Conservation (phyloP, 2,888 invertebrate species). For the Leucoptera coffeella region DNA sequence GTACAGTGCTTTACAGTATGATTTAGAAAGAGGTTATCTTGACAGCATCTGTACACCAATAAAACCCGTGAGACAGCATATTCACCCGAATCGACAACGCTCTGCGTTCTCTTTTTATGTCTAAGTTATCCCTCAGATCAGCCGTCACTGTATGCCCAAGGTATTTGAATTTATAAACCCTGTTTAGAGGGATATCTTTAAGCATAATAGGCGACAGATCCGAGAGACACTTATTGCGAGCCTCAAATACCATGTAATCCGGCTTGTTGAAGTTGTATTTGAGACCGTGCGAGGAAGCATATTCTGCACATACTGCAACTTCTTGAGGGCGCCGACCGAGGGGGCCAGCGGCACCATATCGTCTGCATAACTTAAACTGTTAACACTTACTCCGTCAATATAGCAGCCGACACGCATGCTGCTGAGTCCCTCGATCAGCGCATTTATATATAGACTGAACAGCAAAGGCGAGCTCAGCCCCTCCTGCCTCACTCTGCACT, state of each 20-base stretch:
- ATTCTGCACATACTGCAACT: neutral
- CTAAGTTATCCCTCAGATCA: neutral
- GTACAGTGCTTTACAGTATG: too few species aligned
- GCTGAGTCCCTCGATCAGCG: constrained; percentile 8
- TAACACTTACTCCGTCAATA: constrained; percentile 6
- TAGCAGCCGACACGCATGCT: constrained; percentile 7
- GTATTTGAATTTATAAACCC: too few species aligned
- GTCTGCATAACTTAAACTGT: constrained; percentile 8
- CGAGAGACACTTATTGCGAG: too few species aligned
- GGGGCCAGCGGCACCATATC: constrained; percentile 1
- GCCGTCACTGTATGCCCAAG: neutral
- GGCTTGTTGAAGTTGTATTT: too few species aligned
- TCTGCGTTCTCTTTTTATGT: constrained; percentile 1
- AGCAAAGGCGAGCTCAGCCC: constrained; percentile 9
- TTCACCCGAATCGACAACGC: neutral
- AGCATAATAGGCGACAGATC: too few species aligned
- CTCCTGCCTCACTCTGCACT: constrained; percentile 10
- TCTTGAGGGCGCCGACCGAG: neutral
- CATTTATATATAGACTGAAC: constrained; percentile 8
- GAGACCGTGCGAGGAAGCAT: neutral
- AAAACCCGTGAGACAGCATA: too few species aligned
- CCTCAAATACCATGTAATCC: too few species aligned
- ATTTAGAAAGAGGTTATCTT: too few species aligned
- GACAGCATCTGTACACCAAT: too few species aligned
- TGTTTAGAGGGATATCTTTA: too few species aligned